A percentile compares a stretch with the other conserved stretches of the same genome.
phyloP scores from a whole-genome alignment of 2,113 vertebrate genomes.

The Orycteropus afer region DNA sequence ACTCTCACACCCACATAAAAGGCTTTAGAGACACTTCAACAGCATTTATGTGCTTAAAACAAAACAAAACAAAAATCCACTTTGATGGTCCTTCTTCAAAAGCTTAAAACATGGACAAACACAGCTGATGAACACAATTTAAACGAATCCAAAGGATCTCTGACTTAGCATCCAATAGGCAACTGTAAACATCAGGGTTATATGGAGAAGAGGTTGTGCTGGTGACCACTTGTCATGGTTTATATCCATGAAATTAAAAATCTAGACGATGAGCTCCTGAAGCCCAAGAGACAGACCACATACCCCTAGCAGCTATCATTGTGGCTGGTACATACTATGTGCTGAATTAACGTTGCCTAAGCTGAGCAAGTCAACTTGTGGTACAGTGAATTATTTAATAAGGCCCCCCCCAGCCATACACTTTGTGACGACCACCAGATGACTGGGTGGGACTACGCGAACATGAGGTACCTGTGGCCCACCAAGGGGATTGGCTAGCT shows the following conservation, averaged over 20 bases:
- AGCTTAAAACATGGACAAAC: background rate
- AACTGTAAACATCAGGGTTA: background rate
- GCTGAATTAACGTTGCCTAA: background rate
- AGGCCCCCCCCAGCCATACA: no score
- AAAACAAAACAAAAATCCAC: background rate
- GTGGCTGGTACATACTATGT: background rate
- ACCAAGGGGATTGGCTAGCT: no score
- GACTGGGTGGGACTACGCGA: no score
- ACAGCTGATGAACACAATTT: background rate
- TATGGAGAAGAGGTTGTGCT: background rate
- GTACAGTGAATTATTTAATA: no score
- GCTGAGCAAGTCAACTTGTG: background rate
- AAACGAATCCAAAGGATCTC: background rate
- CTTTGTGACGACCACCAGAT: no score
- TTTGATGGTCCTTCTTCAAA: background rate
- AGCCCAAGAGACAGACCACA: background rate
- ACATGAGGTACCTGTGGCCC: no score
- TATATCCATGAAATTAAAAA: background rate
- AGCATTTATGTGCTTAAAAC: background rate
- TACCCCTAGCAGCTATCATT: background rate
- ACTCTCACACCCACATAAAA: background rate
- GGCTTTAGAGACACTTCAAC: background rate
- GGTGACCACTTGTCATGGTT: background rate
- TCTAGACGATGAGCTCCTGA: background rate
- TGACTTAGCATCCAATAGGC: background rate